phyloP scores from a whole-genome alignment of 2,888 invertebrate genomes.

The Lymantria monacha region DNA sequence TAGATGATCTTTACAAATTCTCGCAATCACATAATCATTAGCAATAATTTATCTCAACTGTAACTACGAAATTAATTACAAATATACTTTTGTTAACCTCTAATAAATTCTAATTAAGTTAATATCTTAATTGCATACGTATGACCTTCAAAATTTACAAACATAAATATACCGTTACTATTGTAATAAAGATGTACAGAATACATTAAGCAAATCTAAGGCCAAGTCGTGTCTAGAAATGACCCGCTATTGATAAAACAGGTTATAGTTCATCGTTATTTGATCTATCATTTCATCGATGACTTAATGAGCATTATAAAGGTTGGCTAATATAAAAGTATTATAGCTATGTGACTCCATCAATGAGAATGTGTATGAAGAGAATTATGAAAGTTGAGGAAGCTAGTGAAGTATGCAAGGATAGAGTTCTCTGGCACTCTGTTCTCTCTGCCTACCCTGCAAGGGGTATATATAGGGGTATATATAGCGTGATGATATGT shows the following conservation, averaged over 20 bases:
- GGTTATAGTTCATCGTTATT: slow-evolving; percentile 24
- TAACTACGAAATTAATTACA: neutral
- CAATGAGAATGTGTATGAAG: too few species aligned
- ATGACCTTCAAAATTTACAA: neutral
- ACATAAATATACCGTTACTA: neutral
- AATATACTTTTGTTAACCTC: neutral
- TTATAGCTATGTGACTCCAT: too few species aligned
- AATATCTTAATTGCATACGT: neutral
- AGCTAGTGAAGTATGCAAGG: too few species aligned
- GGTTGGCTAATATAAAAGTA: neutral
- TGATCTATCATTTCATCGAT: slow-evolving; percentile 14
- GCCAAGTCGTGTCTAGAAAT: slow-evolving; percentile 24
- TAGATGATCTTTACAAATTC: neutral
- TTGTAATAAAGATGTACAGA: neutral
- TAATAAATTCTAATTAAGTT: neutral
- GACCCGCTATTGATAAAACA: slow-evolving; percentile 16
- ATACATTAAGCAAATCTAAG: slow-evolving; percentile 7
- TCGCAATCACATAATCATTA: neutral
- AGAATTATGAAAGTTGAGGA: too few species aligned
- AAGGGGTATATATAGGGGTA: too few species aligned
- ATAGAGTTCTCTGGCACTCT: too few species aligned
- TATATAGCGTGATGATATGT: too few species aligned
- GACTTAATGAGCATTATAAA: neutral
- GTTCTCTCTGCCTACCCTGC: too few species aligned
- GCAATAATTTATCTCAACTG: neutral